Conservation (phyloP, 2,888 invertebrate species). For the Gasteruption jaculator region DNA sequence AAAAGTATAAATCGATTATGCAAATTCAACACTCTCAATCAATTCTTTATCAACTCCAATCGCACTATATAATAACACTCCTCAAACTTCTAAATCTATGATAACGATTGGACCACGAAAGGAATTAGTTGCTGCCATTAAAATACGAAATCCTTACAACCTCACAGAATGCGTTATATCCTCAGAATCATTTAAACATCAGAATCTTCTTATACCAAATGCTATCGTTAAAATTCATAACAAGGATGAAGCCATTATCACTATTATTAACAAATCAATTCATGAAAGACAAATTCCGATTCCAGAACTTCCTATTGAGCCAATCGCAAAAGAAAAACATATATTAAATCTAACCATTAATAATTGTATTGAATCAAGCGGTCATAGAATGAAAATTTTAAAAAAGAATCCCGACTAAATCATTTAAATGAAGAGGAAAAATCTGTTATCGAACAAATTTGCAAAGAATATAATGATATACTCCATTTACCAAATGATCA, state of each 20-base stretch:
- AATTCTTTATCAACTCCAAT: slow-evolving; percentile 7
- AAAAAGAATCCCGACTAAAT: slow-evolving; percentile 1
- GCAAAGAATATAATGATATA: too few relatives aligned
- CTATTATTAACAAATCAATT: too few relatives aligned
- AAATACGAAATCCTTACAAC: slow-evolving; percentile 5
- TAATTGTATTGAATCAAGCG: too few relatives aligned
- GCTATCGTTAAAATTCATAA: too few relatives aligned
- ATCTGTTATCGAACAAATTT: too few relatives aligned
- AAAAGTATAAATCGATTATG: slow-evolving; percentile 12
- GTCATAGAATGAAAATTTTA: neutral
- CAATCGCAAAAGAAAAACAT: neutral
- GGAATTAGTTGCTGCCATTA: slow-evolving; percentile 1
- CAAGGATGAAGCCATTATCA: too few relatives aligned
- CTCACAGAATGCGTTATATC: slow-evolving; percentile 5
- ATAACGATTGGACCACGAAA: slow-evolving; percentile 4
- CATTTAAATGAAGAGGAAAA: slow-evolving; percentile 16
- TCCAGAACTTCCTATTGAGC: too few relatives aligned
- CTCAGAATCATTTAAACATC: slow-evolving; percentile 2
- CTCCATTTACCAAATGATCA: too few relatives aligned
- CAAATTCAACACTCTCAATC: slow-evolving; percentile 5
- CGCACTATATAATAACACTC: slow-evolving; percentile 7
- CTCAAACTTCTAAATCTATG: slow-evolving; percentile 1
- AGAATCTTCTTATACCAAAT: too few relatives aligned
- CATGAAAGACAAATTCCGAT: too few relatives aligned
- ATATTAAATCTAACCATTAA: neutral